Conservation (phyloP, 2,888 invertebrate species). For the Polydrusus tereticollis region DNA sequence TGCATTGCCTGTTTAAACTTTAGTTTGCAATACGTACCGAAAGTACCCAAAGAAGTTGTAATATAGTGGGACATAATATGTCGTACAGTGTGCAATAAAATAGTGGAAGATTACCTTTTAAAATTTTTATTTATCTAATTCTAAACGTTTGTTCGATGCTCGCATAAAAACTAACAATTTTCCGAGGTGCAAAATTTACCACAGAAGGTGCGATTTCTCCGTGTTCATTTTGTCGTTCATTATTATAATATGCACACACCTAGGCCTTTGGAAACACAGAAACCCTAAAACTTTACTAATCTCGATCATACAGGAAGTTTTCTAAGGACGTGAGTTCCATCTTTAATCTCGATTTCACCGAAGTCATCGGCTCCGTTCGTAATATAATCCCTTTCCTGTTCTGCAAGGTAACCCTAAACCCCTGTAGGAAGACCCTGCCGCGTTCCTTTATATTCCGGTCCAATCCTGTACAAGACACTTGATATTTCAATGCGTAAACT, state of each 20-base stretch:
- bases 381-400: constrained; percentile 30
- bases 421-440: constrained; percentile 7
- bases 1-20: too few relatives aligned
- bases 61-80: too few relatives aligned
- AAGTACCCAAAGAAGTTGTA: too few relatives aligned
- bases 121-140: too few relatives aligned
- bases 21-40: too few relatives aligned
- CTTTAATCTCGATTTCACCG: constrained; percentile 23
- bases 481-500: constrained; percentile 38
- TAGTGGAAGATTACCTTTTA: too few relatives aligned
- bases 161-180: too few relatives aligned
- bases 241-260: not conserved
- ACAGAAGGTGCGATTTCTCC: too few relatives aligned
- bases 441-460: constrained; percentile 21
- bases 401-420: constrained; percentile 19
- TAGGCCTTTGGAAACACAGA: not conserved
- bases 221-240: too few relatives aligned
- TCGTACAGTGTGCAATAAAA: too few relatives aligned
- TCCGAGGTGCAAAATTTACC: too few relatives aligned
- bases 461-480: constrained; percentile 33
- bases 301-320: not conserved
- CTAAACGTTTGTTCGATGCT: too few relatives aligned
- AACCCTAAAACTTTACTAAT: constrained; percentile 13
- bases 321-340: constrained; percentile 29
- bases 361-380: constrained; percentile 24